Evolutionary conservation across 2,113 vertebrate species (phyloP).

Genomic region (Albula goreensis): DNA sequence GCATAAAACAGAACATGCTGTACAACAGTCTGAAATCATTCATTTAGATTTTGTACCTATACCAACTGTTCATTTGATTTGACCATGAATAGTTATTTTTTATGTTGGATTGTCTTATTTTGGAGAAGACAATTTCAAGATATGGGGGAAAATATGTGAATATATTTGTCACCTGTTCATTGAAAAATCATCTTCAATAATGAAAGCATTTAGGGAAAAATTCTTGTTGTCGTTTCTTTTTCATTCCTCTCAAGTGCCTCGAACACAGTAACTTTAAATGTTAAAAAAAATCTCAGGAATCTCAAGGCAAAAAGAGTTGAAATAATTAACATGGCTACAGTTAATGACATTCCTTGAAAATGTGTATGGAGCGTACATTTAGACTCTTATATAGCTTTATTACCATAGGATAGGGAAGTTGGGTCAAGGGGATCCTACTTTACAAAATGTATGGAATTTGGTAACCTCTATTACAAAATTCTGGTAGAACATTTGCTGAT

Average conservation of each 20-base stretch:
- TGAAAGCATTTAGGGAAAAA: background rate
- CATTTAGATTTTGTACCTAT: background rate
- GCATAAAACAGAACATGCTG: background rate
- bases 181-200: background rate
- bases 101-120: background rate
- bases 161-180: background rate
- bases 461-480: background rate
- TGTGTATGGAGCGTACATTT: background rate
- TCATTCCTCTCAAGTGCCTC: conserved; percentile 18
- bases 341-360: background rate
- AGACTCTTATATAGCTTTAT: background rate
- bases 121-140: background rate
- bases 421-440: background rate
- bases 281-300: background rate
- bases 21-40: background rate
- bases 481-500: background rate
- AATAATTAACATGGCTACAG: background rate
- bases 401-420: background rate
- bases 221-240: background rate
- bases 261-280: background rate
- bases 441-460: background rate
- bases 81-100: background rate
- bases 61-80: too few relatives aligned
- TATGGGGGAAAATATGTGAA: background rate
- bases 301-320: background rate